Evolutionary conservation across 1,140 invertebrate genomes (phyloP).

Genomic region (Heterodera carotae): DNA sequence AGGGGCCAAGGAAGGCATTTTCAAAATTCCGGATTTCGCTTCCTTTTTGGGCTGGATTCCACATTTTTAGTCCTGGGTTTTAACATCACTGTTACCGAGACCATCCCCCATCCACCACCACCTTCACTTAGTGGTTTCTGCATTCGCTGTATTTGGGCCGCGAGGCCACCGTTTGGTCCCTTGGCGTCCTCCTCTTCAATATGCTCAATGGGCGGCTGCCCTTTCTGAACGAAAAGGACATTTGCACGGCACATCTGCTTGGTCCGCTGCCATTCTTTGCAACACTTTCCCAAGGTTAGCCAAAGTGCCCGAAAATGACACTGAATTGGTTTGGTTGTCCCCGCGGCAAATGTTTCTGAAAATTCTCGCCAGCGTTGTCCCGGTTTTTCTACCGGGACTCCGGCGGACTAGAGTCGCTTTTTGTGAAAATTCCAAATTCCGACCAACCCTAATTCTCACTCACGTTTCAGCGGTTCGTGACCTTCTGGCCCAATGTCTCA

Average conservation of each 20-base stretch:
- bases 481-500: slow-evolving; percentile 41
- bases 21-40: too few relatives aligned
- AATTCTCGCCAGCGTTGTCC: neutral
- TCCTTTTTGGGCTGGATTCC: too few relatives aligned
- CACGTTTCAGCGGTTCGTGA: slow-evolving; percentile 40
- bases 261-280: slow-evolving; percentile 49
- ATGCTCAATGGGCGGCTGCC: slow-evolving; percentile 76
- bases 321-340: too few relatives aligned
- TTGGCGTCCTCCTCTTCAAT: slow-evolving; percentile 74
- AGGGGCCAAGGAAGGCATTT: too few relatives aligned
- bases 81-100: too few relatives aligned
- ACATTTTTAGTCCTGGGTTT: too few relatives aligned
- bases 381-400: too few relatives aligned
- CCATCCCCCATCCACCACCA: too few relatives aligned
- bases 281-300: slow-evolving; percentile 34
- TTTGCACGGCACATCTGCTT: slow-evolving; percentile 64
- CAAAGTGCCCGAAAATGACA: too few relatives aligned
- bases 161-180: slow-evolving; percentile 73
- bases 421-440: neutral
- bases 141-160: slow-evolving; percentile 71
- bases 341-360: too few relatives aligned
- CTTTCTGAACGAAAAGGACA: slow-evolving; percentile 74
- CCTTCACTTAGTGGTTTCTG: slow-evolving; percentile 74
- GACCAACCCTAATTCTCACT: too few relatives aligned
- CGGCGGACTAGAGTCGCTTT: too few relatives aligned